Evolutionary conservation across 2,888 invertebrate genomes (phyloP), one percentile per base, ranked within the genome.

Genomic region (Ochlodes sylvanus): DNA sequence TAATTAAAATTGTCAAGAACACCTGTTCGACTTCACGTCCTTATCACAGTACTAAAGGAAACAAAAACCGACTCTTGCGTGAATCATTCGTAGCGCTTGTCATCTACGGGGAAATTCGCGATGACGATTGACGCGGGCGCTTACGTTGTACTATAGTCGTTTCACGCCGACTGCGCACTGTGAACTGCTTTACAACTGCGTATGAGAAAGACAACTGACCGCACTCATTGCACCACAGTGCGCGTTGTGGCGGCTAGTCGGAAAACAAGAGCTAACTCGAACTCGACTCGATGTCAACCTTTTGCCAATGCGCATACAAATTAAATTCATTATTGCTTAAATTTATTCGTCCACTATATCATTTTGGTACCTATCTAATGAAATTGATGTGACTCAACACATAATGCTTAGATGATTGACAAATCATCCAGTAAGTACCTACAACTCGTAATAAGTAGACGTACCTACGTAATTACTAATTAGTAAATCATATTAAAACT

Each of bases 191-290:
- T 17, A 50, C 32, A 64, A 0, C 54, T 63, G 57, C 38, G 67
- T 61, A 62, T 68, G 76, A 84, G 70, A 71, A 75, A 73, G 79
- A 84, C 70, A 72, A 71, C 52, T 56, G 50, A 55, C 52, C 14
- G 27, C 27, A 27, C 19, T 21, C 65, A 52, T 38, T 64, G 47
- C 38, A 17, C n/a, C 15, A 17, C 32, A 41, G 6, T 52, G 60
- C 27, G 27, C 27, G 55, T 63, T 66, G 67, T 72, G 73, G 80
- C 63, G 64, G 38, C 38, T 32, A 81, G 78, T 82, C 77, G 81
- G 83, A 84, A 89, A 90, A 86, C 77, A 76, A 80, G 79, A 80
- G 77, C 78, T 62, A 79, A 79, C 55, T 50, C 34, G 17, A 69
- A 72, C 63, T 64, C 71, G 79, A 79, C 55, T 50, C 34, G 17